phyloP scores from a whole-genome alignment of 2,888 invertebrate genomes.

The Phyto melanocephala region DNA sequence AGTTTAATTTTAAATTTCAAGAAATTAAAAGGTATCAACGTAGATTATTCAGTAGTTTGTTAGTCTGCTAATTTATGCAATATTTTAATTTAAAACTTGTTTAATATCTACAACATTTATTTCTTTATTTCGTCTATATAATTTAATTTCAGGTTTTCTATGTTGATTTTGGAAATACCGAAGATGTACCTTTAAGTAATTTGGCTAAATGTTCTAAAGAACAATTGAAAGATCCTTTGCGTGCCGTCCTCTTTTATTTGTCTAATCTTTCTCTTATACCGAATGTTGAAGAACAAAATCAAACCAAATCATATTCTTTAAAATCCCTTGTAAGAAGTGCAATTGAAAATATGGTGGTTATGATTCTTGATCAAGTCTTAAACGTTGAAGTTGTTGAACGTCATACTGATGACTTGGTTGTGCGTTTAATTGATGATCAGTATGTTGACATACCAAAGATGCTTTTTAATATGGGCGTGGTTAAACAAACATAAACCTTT shows the following conservation, averaged over 20 bases:
- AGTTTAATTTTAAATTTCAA: no score
- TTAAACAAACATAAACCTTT: slow-evolving; percentile 32
- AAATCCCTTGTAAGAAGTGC: slow-evolving; percentile 39
- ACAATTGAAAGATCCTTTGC: slow-evolving; percentile 52
- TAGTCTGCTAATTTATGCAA: no score
- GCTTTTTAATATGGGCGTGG: slow-evolving; percentile 61
- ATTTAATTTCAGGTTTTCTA: slow-evolving; percentile 63
- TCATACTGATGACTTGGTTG: slow-evolving; percentile 41
- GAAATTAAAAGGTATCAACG: no score
- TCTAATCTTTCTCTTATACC: slow-evolving; percentile 39
- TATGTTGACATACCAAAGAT: slow-evolving; percentile 55
- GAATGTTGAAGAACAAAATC: slow-evolving; percentile 23
- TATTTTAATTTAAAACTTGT: no score
- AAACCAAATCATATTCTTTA: not conserved
- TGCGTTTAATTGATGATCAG: slow-evolving; percentile 59
- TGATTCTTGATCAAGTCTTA: slow-evolving; percentile 63
- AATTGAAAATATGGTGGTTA: slow-evolving; percentile 55
- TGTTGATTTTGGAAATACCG: slow-evolving; percentile 67
- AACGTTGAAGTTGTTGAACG: slow-evolving; percentile 57
- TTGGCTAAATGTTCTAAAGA: slow-evolving; percentile 56
- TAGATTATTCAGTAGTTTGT: no score
- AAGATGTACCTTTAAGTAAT: slow-evolving; percentile 51
- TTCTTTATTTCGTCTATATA: not conserved
- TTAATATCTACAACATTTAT: no score
- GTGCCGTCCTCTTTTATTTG: slow-evolving; percentile 65